A percentile compares a stretch with the other conserved stretches of the same genome.
phyloP scores from a whole-genome alignment of 2,888 invertebrate species.

The Acrobasis suavella region DNA sequence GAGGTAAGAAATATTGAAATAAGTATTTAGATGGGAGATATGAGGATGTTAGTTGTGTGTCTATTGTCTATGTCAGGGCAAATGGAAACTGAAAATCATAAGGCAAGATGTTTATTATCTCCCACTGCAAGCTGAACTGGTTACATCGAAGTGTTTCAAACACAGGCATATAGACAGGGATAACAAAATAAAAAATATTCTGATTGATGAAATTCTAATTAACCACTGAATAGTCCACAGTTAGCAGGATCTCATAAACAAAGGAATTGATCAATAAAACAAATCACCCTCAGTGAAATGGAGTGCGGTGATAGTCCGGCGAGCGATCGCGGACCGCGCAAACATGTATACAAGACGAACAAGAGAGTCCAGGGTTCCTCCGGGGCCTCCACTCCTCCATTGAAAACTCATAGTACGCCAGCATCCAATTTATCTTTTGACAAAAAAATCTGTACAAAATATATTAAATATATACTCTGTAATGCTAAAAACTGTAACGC shows the following conservation, averaged over 20 bases:
- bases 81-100: constrained; percentile 73
- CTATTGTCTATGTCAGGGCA: constrained; percentile 42
- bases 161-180: constrained; percentile 76
- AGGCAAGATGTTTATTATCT: constrained; percentile 79
- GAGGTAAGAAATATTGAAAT: constrained; percentile 5
- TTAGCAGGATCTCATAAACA: constrained; percentile 80
- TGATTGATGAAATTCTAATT: constrained; percentile 79
- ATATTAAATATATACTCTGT: constrained; percentile 84
- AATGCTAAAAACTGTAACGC: constrained; percentile 83
- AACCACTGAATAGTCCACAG: constrained; percentile 79
- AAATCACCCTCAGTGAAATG: constrained; percentile 51
- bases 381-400: constrained; percentile 74
- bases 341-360: constrained; percentile 54
- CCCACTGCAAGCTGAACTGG: constrained; percentile 73
- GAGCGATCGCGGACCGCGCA: constrained; percentile 35
- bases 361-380: constrained; percentile 62
- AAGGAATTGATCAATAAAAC: constrained; percentile 75
- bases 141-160: constrained; percentile 67
- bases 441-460: constrained; percentile 84
- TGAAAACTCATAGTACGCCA: constrained; percentile 82
- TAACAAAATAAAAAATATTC: constrained; percentile 81
- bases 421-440: constrained; percentile 83
- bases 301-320: constrained; percentile 47
- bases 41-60: constrained; percentile 21
- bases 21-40: constrained; percentile 26